phyloP scores from a whole-genome alignment of 1,140 invertebrate genomes.

The Brachionus paranguensis region DNA sequence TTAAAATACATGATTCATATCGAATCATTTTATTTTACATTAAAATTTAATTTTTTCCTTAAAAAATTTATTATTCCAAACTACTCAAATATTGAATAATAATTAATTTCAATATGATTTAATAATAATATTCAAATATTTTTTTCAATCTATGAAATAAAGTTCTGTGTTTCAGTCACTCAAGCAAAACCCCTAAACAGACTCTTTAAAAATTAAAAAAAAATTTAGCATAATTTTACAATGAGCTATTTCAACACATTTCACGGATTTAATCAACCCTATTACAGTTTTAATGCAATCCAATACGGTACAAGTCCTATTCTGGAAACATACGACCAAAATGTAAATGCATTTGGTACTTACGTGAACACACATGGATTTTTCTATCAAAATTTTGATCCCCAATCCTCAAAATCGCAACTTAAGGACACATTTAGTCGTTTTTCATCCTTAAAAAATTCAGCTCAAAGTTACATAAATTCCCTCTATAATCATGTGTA shows the following conservation, averaged over 20 bases:
- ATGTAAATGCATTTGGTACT: not conserved
- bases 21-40: too few species aligned
- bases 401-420: not conserved
- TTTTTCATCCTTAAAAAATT: not conserved
- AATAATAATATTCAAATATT: not conserved
- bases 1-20: not conserved
- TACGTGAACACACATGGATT: not conserved
- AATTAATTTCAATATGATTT: not conserved
- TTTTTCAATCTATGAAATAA: not conserved
- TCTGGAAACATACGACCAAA: not conserved
- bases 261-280: not conserved
- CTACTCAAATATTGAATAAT: not conserved
- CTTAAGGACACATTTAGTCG: not conserved
- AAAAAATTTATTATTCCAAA: too few species aligned
- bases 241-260: slow-evolving; percentile 7
- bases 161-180: not conserved
- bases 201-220: not conserved
- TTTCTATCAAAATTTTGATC: not conserved
- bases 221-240: not conserved
- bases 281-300: not conserved
- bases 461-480: not conserved
- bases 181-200: not conserved
- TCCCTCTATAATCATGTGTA: not conserved
- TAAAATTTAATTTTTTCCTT: too few species aligned
- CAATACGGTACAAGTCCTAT: not conserved